Evolutionary conservation across 1,140 invertebrate genomes (phyloP), one percentile per base, ranked within the genome.

Genomic region (Panulirus ornatus): DNA sequence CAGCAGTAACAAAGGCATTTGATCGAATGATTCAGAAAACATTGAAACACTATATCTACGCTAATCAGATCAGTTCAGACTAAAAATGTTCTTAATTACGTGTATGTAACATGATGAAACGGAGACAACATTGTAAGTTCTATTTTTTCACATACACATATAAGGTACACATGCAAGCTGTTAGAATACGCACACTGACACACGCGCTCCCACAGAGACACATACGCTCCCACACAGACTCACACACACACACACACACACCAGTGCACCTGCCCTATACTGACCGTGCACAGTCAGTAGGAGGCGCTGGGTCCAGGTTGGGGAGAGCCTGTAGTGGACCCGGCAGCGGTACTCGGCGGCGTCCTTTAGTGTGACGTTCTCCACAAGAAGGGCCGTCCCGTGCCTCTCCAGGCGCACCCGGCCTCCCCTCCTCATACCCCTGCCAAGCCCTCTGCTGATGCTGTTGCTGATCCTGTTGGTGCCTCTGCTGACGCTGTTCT

Each of bases 261-360:
- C 63, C 22, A 19, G 5, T 27, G 22, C 63, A 70, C 30, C 6
- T 19, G n/a, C 9, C 76, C 1, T 6, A 11, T 27, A 85, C 83
- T 75, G 2, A 85, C 83, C 83, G 27, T 85, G 83, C 1, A 85
- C 83, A 34, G 58, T 71, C 3, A 85, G 70, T 1, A 85, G 63
- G 34, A 85, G 63, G 16, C 83, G 1, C 63, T 85, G 83, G 11
- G 83, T 85, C 83, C 83, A 85, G 27, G 83, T 70, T 22, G 66
- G 83, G 6, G 83, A 85, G 66, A 71, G 63, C 2, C 83, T 40
- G 42, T 85, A 85, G n/a, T 85, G 83, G 27, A 85, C 83, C 2
- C 66, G 36, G 22, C 83, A 85, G 5, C 83, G 40, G 44, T 85
- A 85, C 66, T 85, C 83, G 2, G 38, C 83, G n/a, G 83, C 51